These are phyloP conservation scores for Furcifer pardalis DNA, from an alignment of 2,797 vertebrate genomes.

Conservation along the genomic window DNA sequence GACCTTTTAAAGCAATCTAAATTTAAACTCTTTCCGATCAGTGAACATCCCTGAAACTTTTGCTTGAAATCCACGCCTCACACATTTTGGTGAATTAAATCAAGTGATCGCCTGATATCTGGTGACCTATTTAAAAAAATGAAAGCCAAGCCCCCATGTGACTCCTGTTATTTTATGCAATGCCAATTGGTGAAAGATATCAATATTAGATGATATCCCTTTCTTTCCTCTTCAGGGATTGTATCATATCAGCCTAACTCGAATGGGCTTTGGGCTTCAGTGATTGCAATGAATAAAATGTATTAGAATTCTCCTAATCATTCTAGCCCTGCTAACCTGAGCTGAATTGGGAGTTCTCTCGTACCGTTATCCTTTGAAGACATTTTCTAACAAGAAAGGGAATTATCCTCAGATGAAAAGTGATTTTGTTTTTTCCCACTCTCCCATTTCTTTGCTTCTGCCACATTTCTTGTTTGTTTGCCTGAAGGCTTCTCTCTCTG, in stretches of 20 bases:
- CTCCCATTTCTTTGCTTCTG: slow-evolving; percentile 48
- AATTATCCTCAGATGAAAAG: slow-evolving; percentile 65
- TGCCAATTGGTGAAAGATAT: slow-evolving; percentile 46
- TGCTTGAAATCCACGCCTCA: slow-evolving; percentile 31
- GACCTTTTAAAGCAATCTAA: slow-evolving; percentile 14
- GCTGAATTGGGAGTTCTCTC: slow-evolving; percentile 57
- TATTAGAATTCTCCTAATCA: slow-evolving; percentile 75
- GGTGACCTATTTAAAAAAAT: slow-evolving; percentile 43
- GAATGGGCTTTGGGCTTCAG: slow-evolving; percentile 68
- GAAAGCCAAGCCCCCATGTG: slow-evolving; percentile 37
- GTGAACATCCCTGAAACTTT: slow-evolving; percentile 3
- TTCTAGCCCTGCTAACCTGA: slow-evolving; percentile 61
- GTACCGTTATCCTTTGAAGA: slow-evolving; percentile 66
- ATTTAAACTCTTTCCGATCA: slow-evolving; percentile 8
- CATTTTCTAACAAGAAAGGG: slow-evolving; percentile 61
- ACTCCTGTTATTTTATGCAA: slow-evolving; percentile 50
- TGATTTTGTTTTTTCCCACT: slow-evolving; percentile 51
- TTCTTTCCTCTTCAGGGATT: slow-evolving; percentile 62
- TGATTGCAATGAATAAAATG: slow-evolving; percentile 70
- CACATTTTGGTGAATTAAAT: slow-evolving; percentile 55
- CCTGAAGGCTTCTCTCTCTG: slow-evolving; percentile 43
- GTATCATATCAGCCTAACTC: slow-evolving; percentile 63
- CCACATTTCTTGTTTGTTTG: slow-evolving; percentile 47
- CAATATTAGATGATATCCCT: slow-evolving; percentile 57
- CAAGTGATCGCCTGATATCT: slow-evolving; percentile 37